Base-by-base conservation (phyloP, 2,113 vertebrate species). In the Cyanistes caeruleus region DNA sequence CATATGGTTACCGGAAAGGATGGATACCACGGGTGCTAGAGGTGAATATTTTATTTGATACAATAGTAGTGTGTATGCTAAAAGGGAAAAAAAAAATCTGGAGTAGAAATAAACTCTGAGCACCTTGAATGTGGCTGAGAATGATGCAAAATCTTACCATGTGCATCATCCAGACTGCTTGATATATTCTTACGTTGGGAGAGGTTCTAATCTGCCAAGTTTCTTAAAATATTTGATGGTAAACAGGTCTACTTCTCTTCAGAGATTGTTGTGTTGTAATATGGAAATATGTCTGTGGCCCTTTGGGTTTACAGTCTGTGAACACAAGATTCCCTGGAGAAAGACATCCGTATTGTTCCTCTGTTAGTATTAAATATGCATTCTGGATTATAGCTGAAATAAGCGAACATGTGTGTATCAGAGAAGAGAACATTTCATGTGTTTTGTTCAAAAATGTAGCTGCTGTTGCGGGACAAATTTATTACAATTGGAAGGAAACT, bases 11-110 rank as follows among this genome's bases (percentile, higher is more conserved):
- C 83, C 98, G 99, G 44, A 99, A 99, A 91, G 98, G 98, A 96
- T 99, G 99, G 99, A 98, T 99, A 90, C 99, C 99, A 18, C 98
- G 99, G 1, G 87, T 97, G 5, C 89, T 98, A 27, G 99, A 99
- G 98, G 99, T 99, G 97, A 85, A 11, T 88, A 22, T 43, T 83
- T 58, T 6, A 63, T 33, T 74, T 86, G 23, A 33, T 7, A 1
- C 12, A 59, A 2, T 62, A 60, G 4, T 46, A 49, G 1, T 22
- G 8, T 65, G 30, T 68, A 12, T 52, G 12, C 31, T 69, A 33
- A 33, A 31, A 12, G 27, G 7, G 19, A 2, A 4, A 4, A 11
- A 33, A 23, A n/a, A 28, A 5, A 0, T 28, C 41, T 70, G 49
- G 19, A 55, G 19, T 13, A 67, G 58, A 65, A 84, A 11, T 80